Conservation (phyloP, 1,140 invertebrate species). For the Drosophila truncata region DNA sequence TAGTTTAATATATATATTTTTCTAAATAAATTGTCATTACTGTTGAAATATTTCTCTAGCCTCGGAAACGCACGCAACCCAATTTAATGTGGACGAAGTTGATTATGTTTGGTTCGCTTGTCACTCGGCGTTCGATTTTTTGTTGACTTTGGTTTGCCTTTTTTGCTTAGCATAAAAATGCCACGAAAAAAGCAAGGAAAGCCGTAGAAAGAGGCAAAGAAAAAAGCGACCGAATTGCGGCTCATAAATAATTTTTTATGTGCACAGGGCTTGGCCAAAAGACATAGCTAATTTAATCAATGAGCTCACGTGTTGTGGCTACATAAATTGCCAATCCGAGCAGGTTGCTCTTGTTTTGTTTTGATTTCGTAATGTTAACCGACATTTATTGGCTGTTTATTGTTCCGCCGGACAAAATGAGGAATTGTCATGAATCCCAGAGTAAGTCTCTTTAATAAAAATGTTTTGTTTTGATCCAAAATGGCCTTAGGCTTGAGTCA, state of each 20-base stretch:
- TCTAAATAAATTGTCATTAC: neutral
- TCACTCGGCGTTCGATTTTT: slow-evolving; percentile 62
- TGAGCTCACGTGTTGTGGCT: slow-evolving; percentile 79
- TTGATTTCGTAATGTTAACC: slow-evolving; percentile 71
- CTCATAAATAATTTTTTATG: slow-evolving; percentile 80
- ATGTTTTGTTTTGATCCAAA: neutral
- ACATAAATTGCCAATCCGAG: slow-evolving; percentile 66
- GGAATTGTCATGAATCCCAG: slow-evolving; percentile 59
- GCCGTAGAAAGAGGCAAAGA: slow-evolving; percentile 37
- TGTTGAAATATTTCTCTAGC: slow-evolving; percentile 27
- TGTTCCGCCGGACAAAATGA: slow-evolving; percentile 52
- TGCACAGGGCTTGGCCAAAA: slow-evolving; percentile 65
- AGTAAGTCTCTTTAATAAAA: slow-evolving; percentile 5
- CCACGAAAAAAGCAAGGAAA: slow-evolving; percentile 51
- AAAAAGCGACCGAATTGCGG: slow-evolving; percentile 38
- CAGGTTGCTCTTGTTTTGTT: slow-evolving; percentile 51
- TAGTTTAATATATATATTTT: neutral
- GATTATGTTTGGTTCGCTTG: slow-evolving; percentile 72
- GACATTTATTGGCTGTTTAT: slow-evolving; percentile 76
- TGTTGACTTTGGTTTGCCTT: slow-evolving; percentile 43
- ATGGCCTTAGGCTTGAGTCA: accelerated
- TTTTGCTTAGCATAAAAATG: slow-evolving; percentile 68
- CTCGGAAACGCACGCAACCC: slow-evolving; percentile 59
- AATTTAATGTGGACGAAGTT: slow-evolving; percentile 69
- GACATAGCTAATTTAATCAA: slow-evolving; percentile 74